A percentile compares a stretch with the other conserved stretches of the same genome.
These are phyloP conservation scores for Atrichornis clamosus DNA, from an alignment of 2,113 vertebrate species.

Conservation along the genomic window DNA sequence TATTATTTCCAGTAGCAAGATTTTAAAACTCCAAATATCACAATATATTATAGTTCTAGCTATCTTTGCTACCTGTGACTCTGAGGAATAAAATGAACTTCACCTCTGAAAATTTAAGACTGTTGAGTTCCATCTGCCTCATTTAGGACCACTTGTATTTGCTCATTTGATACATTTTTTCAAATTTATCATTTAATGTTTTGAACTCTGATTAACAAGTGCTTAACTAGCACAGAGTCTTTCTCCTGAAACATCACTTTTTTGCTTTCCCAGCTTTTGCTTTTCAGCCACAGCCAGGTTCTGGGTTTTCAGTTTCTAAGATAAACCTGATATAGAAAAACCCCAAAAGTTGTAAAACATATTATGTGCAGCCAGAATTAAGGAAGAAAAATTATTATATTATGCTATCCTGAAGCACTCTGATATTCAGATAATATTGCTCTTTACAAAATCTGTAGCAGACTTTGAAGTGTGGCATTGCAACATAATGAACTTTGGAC, in stretches of 20 bases:
- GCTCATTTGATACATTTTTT: not conserved
- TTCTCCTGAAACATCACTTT: not conserved
- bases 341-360: not conserved
- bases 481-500: constrained; percentile 36
- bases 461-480: constrained; percentile 13
- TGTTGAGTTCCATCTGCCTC: not conserved
- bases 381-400: not conserved
- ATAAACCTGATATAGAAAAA: not conserved
- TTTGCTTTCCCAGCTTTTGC: not conserved
- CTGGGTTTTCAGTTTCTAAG: not conserved
- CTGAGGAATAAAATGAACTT: not conserved
- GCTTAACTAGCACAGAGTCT: not conserved
- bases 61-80: not conserved
- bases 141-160: not conserved
- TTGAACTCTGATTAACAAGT: not conserved
- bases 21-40: not conserved
- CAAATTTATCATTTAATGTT: not conserved
- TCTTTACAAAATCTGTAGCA: not conserved
- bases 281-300: not conserved
- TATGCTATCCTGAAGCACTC: not conserved
- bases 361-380: not conserved
- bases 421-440: not conserved
- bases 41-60: not conserved
- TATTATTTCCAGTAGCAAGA: not conserved
- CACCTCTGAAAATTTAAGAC: not conserved